Percentiles rank a stretch among this genome's conserved stretches.
These are phyloP conservation scores for Drosophila bifasciata DNA, from an alignment of 1,140 invertebrate species.

Conservation along the genomic window DNA sequence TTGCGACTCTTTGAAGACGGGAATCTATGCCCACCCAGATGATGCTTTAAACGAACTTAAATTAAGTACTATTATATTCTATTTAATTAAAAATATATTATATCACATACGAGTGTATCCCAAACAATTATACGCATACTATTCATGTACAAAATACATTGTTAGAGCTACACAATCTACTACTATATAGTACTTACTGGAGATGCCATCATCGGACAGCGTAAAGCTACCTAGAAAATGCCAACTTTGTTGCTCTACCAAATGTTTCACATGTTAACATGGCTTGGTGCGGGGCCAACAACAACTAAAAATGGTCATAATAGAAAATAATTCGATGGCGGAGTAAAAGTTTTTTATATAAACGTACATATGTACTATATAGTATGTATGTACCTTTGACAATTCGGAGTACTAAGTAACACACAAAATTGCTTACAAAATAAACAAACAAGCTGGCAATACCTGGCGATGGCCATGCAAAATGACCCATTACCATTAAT, in stretches of 20 bases:
- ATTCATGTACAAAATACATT: neutral
- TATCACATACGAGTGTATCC: too few relatives aligned
- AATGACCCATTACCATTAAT: slow-evolving; percentile 80
- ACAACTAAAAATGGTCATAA: slow-evolving; percentile 19
- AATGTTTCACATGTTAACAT: slow-evolving; percentile 51
- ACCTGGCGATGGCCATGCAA: slow-evolving; percentile 70
- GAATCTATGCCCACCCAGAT: too few relatives aligned
- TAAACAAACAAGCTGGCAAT: slow-evolving; percentile 68
- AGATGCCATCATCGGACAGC: neutral
- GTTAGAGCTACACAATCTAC: slow-evolving; percentile 5
- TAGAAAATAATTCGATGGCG: slow-evolving; percentile 58
- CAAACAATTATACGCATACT: too few relatives aligned
- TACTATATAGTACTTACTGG: too few relatives aligned
- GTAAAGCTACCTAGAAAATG: too few relatives aligned
- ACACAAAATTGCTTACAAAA: slow-evolving; percentile 72
- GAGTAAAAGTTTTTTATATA: slow-evolving; percentile 24
- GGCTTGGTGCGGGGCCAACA: too few relatives aligned
- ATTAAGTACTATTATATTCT: too few relatives aligned
- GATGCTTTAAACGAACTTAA: too few relatives aligned
- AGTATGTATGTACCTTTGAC: too few relatives aligned
- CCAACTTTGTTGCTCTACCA: slow-evolving; percentile 23
- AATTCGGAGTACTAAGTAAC: slow-evolving; percentile 8
- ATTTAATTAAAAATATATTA: too few relatives aligned
- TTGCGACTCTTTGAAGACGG: neutral
- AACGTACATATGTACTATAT: too few relatives aligned